These are phyloP conservation scores for Austrofundulus limnaeus DNA, from an alignment of 2,113 vertebrate species.

Conservation along the genomic window DNA sequence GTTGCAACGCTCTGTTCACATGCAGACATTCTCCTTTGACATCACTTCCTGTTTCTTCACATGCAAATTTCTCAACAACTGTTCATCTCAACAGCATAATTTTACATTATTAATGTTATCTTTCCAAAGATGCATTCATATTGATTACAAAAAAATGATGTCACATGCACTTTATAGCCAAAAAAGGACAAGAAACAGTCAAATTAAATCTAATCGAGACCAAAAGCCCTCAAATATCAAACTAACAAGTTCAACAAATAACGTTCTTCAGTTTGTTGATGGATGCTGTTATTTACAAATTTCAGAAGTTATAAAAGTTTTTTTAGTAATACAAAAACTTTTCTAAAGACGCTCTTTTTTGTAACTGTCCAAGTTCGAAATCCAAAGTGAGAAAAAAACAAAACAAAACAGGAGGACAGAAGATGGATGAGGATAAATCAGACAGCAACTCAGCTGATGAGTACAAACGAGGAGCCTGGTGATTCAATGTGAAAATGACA, in stretches of 20 bases:
- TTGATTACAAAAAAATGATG: too few relatives aligned
- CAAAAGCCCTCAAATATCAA: not conserved
- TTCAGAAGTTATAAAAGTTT: not conserved
- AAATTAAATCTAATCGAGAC: not conserved
- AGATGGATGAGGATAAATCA: constrained; percentile 51
- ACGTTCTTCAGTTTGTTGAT: not conserved
- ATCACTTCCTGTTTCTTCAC: too few relatives aligned
- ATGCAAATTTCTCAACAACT: too few relatives aligned
- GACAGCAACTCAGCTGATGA: constrained; percentile 54
- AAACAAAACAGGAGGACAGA: constrained; percentile 17
- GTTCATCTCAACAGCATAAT: too few relatives aligned
- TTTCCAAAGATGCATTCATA: too few relatives aligned
- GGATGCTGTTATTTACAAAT: not conserved
- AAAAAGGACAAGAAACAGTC: too few relatives aligned
- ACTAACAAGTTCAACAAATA: not conserved
- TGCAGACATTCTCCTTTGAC: too few relatives aligned
- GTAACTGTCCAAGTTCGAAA: constrained; percentile 25
- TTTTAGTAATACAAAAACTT: not conserved
- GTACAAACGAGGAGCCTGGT: constrained; percentile 54
- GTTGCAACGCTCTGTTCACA: too few relatives aligned
- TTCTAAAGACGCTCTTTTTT: constrained; percentile 5
- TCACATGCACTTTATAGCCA: too few relatives aligned
- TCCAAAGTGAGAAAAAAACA: constrained; percentile 10
- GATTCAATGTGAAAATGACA: constrained; percentile 54
- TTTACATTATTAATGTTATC: too few relatives aligned